phyloP scores from a whole-genome alignment of 1,140 invertebrate species.

The Drosophila busckii region DNA sequence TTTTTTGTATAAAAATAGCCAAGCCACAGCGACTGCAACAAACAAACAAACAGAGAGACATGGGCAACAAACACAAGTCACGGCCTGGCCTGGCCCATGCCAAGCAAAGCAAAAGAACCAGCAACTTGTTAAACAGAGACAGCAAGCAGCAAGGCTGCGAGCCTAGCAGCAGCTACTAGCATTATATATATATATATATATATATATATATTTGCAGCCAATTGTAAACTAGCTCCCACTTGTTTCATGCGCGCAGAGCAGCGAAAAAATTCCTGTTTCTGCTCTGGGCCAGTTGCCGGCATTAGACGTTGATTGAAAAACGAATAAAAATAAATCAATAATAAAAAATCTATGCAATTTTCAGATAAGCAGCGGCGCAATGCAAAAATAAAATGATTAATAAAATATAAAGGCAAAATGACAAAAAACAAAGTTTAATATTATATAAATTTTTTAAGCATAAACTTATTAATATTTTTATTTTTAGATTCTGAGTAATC shows the following conservation, averaged over 20 bases:
- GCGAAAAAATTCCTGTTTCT: conserved; percentile 31
- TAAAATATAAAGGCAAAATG: too few relatives aligned
- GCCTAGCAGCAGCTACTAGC: too few relatives aligned
- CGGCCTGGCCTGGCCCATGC: conserved; percentile 43
- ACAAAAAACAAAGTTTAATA: too few relatives aligned
- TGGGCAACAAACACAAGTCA: conserved; percentile 54
- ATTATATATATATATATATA: too few relatives aligned
- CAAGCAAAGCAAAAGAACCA: conserved; percentile 11
- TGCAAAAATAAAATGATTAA: conserved; percentile 3
- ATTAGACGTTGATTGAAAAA: conserved; percentile 60
- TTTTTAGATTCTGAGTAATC: too few relatives aligned
- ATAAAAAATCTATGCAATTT: conserved; percentile 25
- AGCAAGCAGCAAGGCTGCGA: too few relatives aligned
- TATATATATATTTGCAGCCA: too few relatives aligned
- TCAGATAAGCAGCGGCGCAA: neutral
- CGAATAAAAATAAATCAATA: conserved; percentile 4
- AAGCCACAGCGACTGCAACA: neutral
- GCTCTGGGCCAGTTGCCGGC: conserved; percentile 18
- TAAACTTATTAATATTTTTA: too few relatives aligned
- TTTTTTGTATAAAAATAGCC: conserved; percentile 6
- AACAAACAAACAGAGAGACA: conserved; percentile 9
- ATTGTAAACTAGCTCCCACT: too few relatives aligned
- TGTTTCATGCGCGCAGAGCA: conserved; percentile 29
- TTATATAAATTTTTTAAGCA: too few relatives aligned
- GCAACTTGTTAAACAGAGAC: too few relatives aligned